Percentiles rank a stretch among this genome's conserved stretches.
These are phyloP conservation scores for Petrosia ficiformis DNA, from an alignment of 37 sponge, comb jelly and placozoan genomes.

Conservation along the genomic window DNA sequence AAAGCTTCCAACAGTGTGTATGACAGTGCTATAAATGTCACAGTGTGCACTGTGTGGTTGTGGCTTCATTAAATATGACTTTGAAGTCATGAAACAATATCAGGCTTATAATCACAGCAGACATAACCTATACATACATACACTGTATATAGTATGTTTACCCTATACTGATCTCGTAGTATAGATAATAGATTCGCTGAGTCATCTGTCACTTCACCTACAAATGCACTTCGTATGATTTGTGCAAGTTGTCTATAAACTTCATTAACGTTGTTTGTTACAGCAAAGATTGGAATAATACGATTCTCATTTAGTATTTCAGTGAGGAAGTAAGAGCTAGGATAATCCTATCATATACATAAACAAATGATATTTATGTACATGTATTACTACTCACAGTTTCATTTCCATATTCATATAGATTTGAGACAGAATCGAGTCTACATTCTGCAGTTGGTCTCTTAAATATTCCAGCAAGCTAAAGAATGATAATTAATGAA, in stretches of 20 bases:
- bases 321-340: conserved; percentile 52
- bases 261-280: conserved; percentile 6
- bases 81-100: no score
- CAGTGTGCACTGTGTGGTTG: no score
- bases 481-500: neutral
- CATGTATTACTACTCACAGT: no score
- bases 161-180: conserved; percentile 25
- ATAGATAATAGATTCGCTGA: neutral
- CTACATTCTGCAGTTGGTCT: conserved; percentile 28
- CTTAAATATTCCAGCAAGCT: conserved; percentile 27
- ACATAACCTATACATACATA: no score
- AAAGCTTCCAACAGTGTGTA: no score
- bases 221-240: conserved; percentile 43
- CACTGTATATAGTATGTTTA: no score
- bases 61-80: no score
- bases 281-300: conserved; percentile 84
- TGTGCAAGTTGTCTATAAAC: conserved; percentile 41
- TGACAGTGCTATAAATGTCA: no score
- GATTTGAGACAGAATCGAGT: conserved; percentile 6
- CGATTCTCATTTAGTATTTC: conserved; percentile 50
- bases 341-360: conserved; percentile 56
- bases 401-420: conserved; percentile 31
- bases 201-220: conserved; percentile 11
- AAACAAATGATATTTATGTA: neutral
- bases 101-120: no score